Evolutionary conservation across 2,888 invertebrate genomes (phyloP).

Genomic region (Boloria selene): DNA sequence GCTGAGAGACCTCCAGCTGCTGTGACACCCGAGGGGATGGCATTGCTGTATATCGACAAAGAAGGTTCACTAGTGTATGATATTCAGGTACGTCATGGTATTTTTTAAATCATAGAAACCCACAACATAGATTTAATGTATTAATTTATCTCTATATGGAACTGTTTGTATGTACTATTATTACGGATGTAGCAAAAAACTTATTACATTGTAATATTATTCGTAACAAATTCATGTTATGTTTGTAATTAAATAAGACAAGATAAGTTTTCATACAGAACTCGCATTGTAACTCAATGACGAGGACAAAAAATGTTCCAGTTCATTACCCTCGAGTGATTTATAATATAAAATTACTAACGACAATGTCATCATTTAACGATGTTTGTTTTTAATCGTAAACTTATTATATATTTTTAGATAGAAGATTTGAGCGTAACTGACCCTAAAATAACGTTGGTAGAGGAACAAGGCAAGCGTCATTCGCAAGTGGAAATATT

Average conservation of each 20-base stretch:
- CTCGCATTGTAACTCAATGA: slow-evolving; percentile 28
- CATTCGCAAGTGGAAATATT: slow-evolving; percentile 89
- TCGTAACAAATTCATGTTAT: slow-evolving; percentile 12
- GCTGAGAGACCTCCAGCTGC: slow-evolving; percentile 74
- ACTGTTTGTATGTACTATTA: neutral
- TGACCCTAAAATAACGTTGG: slow-evolving; percentile 86
- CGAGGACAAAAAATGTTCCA: slow-evolving; percentile 29
- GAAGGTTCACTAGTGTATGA: slow-evolving; percentile 90
- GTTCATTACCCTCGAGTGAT: slow-evolving; percentile 34
- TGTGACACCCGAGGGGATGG: slow-evolving; percentile 84
- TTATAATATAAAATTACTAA: slow-evolving; percentile 24
- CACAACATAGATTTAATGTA: neutral
- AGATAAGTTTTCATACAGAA: slow-evolving; percentile 20
- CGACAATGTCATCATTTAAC: slow-evolving; percentile 12
- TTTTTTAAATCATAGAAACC: no score
- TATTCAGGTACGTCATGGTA: slow-evolving; percentile 76
- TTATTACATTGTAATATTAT: slow-evolving; percentile 22
- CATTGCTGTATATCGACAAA: slow-evolving; percentile 90
- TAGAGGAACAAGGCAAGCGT: slow-evolving; percentile 87
- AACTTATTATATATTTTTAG: slow-evolving; percentile 50
- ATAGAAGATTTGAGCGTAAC: slow-evolving; percentile 84
- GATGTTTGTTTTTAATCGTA: neutral
- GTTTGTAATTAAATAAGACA: slow-evolving; percentile 29
- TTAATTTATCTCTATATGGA: neutral
- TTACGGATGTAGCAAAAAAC: slow-evolving; percentile 6